Base-by-base conservation (phyloP, 2,113 vertebrate genomes). In the Gopherus flavomarginatus region DNA sequence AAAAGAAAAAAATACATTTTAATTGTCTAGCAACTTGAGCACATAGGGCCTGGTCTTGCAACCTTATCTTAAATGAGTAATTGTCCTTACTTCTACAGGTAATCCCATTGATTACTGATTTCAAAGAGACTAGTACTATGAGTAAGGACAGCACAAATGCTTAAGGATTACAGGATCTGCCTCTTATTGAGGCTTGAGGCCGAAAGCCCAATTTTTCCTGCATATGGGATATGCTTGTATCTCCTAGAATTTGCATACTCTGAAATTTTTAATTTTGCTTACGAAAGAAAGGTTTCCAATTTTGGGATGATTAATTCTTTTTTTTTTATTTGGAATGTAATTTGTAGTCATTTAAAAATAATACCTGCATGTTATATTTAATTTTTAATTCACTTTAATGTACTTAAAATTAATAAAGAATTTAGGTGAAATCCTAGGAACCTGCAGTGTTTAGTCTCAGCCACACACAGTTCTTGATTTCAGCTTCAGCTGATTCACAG, bases 401-500 rank as follows among this genome's bases (percentile, higher is more conserved):
- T 38, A 19, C n/a, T 72, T 72, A 22, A 72, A 81, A 22, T 52
- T 83, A 56, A 24, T 22, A 83, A 86, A 53, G 54, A 90, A 83
- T 31, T 31, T 88, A 89, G 81, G 47, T 7, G 52, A 84, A 35
- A 24, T 22, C 88, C 50, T 17, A 82, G 56, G 52, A 54, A 88
- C 57, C 50, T 42, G 19, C 89, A 83, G 35, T 53, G 0, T 86
- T 96, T 96, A 77, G 27, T 92, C 81, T 92, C 78, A 92, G 56
- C 89, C 83, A 78, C 9, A 0, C 35, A 86, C 72, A 22, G 3
- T 84, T 92, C 80, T 85, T 91, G 79, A 21, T 96, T 90, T 94
- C 90, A 90, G 59, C 95, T 97, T 35, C 95, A 85, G 95, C 90
- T 94, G 87, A 96, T 95, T 94, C 49, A 24, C 59, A 2, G 79